Conservation (phyloP, 2,113 vertebrate genomes). For the Okapia johnstoni region DNA sequence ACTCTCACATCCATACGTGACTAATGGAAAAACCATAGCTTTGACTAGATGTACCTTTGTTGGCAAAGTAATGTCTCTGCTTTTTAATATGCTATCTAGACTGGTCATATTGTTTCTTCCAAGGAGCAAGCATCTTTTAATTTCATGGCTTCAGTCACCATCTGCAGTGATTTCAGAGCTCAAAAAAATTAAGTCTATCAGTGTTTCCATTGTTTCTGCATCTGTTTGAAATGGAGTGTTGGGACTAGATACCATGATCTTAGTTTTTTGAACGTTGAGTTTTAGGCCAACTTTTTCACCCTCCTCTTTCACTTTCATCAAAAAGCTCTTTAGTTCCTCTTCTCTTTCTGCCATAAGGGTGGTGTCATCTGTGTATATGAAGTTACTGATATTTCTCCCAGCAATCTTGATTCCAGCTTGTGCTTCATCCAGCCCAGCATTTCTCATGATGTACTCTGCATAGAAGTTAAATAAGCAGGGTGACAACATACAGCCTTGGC, state of each 20-base stretch:
- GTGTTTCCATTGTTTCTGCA: neutral
- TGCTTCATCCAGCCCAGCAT: neutral
- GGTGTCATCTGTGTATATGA: neutral
- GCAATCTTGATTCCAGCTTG: neutral
- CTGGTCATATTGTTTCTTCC: too few species aligned
- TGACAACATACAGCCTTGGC: neutral
- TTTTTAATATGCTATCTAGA: too few species aligned
- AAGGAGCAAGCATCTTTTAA: too few species aligned
- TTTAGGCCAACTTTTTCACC: neutral
- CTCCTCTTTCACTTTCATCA: neutral
- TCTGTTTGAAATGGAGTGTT: neutral
- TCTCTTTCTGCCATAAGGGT: neutral
- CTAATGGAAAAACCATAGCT: too few species aligned
- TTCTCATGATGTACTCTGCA: neutral
- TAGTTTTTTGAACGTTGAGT: neutral
- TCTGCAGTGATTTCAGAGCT: too few species aligned
- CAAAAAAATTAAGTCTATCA: neutral
- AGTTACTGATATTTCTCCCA: neutral
- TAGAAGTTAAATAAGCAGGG: neutral
- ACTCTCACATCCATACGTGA: too few species aligned
- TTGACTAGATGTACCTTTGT: too few species aligned
- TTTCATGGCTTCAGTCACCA: too few species aligned
- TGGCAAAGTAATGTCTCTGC: too few species aligned
- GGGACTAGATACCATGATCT: neutral
- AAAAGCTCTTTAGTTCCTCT: neutral